A percentile compares a stretch with the other conserved stretches of the same genome.
phyloP scores from a whole-genome alignment of 2,888 invertebrate species.

The Macrosiphum euphorbiae region DNA sequence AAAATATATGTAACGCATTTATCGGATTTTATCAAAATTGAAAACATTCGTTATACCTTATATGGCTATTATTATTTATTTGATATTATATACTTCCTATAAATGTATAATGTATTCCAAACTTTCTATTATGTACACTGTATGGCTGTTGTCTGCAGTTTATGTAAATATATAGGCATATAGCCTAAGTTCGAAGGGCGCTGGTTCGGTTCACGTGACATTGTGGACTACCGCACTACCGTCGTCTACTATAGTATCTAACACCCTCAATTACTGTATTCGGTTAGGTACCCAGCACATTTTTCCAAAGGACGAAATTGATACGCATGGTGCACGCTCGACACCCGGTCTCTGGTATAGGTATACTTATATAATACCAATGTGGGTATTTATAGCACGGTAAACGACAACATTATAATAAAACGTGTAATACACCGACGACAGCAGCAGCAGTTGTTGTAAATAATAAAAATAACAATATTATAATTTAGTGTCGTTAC shows the following conservation, averaged over 20 bases:
- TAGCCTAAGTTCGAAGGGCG: not conserved
- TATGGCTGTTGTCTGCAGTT: not conserved
- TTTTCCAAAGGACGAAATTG: slow-evolving; percentile 41
- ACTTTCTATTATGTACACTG: not conserved
- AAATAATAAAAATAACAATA: slow-evolving; percentile 1
- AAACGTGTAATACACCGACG: not conserved
- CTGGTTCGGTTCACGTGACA: no score
- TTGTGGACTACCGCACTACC: not conserved
- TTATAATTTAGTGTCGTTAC: slow-evolving; percentile 30
- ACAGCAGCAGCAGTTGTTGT: not conserved
- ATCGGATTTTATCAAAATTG: not conserved
- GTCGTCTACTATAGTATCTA: not conserved
- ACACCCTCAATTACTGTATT: not conserved
- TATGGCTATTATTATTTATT: not conserved
- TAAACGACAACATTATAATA: not conserved
- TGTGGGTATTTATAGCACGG: not conserved
- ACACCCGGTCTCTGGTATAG: slow-evolving; percentile 33
- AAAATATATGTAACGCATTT: not conserved
- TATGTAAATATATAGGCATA: not conserved
- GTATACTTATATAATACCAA: not conserved
- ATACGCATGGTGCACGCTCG: not conserved
- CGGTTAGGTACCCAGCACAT: not conserved
- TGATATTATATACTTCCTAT: not conserved
- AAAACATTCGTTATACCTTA: not conserved
- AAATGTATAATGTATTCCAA: not conserved